Percentiles rank a stretch among this genome's conserved stretches.
These are phyloP conservation scores for Gymnodraco acuticeps DNA, from an alignment of 2,797 vertebrate species.

Conservation along the genomic window DNA sequence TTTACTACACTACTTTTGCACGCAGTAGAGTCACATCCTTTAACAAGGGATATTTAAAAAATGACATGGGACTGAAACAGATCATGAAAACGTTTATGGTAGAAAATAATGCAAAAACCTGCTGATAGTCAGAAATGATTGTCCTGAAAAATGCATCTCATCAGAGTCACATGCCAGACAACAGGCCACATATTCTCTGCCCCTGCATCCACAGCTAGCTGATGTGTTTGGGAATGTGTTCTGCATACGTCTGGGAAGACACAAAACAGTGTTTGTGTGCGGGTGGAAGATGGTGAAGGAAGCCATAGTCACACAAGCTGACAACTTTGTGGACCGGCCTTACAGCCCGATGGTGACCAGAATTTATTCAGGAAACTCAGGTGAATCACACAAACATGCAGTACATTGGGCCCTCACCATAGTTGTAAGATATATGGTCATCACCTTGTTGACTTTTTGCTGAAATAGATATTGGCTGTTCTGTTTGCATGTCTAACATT, in stretches of 20 bases:
- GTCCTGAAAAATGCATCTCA: constrained; percentile 34
- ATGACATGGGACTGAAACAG: background rate
- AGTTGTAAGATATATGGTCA: too few relatives aligned
- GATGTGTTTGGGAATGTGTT: constrained; percentile 87
- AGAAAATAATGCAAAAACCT: constrained; percentile 25
- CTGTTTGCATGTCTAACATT: too few relatives aligned
- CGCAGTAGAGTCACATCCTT: background rate
- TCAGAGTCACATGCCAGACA: constrained; percentile 66
- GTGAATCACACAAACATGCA: constrained; percentile 69
- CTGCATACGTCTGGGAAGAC: constrained; percentile 69
- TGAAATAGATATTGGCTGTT: too few relatives aligned
- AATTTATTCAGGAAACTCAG: constrained; percentile 75
- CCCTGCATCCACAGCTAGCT: constrained; percentile 76
- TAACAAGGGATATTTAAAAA: background rate
- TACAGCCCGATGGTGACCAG: constrained; percentile 57
- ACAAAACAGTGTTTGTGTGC: constrained; percentile 76
- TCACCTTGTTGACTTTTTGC: too few relatives aligned
- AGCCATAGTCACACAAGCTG: constrained; percentile 83
- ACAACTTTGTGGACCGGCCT: constrained; percentile 86
- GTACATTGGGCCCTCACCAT: too few relatives aligned
- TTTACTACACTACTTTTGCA: background rate
- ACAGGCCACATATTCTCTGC: constrained; percentile 48
- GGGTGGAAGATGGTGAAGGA: constrained; percentile 88
- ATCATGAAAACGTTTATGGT: background rate
- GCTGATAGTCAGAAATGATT: constrained; percentile 10